These are phyloP conservation scores for Anticlea derivata DNA, from an alignment of 2,888 invertebrate species.

Conservation along the genomic window DNA sequence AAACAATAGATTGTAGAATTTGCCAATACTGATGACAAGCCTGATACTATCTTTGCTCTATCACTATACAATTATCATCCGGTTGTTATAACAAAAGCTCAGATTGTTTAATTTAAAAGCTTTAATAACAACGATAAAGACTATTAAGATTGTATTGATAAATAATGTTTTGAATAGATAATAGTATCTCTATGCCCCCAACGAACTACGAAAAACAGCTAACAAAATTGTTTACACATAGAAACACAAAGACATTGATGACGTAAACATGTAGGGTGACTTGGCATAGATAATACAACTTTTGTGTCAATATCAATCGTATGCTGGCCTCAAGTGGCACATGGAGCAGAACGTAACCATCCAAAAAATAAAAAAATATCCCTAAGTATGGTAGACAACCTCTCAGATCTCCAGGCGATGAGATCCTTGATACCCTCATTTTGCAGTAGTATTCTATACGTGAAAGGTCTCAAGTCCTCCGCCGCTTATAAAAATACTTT, in stretches of 20 bases:
- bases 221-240: constrained; percentile 39
- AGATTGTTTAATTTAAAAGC: neutral
- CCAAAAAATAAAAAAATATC: no score
- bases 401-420: no score
- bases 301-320: no score
- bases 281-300: no score
- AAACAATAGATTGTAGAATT: neutral
- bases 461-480: no score
- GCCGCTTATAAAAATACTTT: no score
- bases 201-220: constrained; percentile 36
- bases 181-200: constrained; percentile 44
- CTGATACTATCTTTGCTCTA: neutral
- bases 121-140: constrained; percentile 12
- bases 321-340: no score
- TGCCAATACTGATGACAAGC: neutral
- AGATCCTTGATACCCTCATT: no score
- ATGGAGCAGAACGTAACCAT: no score
- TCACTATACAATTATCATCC: neutral
- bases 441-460: no score
- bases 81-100: neutral
- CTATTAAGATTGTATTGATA: constrained; percentile 28
- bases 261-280: neutral
- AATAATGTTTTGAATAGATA: constrained; percentile 39
- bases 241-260: constrained; percentile 44
- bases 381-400: no score